Evolutionary conservation across 1,140 invertebrate species (phyloP), one percentile per base, ranked within the genome.

Genomic region (Pygmarrhopalites habei): DNA sequence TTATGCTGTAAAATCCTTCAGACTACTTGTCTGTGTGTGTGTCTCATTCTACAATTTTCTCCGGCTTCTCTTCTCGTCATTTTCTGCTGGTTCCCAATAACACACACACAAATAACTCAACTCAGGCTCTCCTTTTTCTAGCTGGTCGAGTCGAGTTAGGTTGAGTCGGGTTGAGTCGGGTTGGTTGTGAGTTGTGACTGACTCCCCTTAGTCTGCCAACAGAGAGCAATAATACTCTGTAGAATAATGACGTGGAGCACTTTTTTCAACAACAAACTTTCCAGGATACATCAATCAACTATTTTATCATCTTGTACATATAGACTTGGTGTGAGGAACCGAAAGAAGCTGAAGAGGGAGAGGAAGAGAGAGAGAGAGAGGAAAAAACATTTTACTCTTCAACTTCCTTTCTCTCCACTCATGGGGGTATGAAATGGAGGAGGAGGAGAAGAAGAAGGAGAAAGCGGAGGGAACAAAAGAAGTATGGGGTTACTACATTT

Each of bases 191-290:
- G n/a, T 25, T 21, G n/a, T 21, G 46, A 25, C n/a, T 21, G 4
- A n/a, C 19, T 15, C 28, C n/a, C n/a, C 10, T 56, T 56, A n/a
- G 2, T 56, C 30, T 56, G 15, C 26, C 21, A 32, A 46, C 5
- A 5, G 44, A 46, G 44, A 46, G 44, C 44, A 46, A 46, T 46
- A 46, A 46, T 46, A 46, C 44, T 46, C 44, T 46, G 10, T 19
- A 46, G 19, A 46, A 46, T 46, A 46, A 46, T 46, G 44, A 46
- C 19, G 44, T 19, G n/a, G n/a, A 46, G 21, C 44, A 46, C 21
- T 46, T 46, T 46, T 46, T 46, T 46, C 44, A 46, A 46, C 44
- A 14, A 3, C 10, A 46, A 46, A 46, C 44, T 46, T 46, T 46
- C 5, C n/a, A 46, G 44, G 15, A 46, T n/a, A 46, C 44, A 46